Percentiles rank a stretch among this genome's conserved stretches.
Evolutionary conservation across 2,888 invertebrate species (phyloP).

Genomic region (Leptothorax acervorum): DNA sequence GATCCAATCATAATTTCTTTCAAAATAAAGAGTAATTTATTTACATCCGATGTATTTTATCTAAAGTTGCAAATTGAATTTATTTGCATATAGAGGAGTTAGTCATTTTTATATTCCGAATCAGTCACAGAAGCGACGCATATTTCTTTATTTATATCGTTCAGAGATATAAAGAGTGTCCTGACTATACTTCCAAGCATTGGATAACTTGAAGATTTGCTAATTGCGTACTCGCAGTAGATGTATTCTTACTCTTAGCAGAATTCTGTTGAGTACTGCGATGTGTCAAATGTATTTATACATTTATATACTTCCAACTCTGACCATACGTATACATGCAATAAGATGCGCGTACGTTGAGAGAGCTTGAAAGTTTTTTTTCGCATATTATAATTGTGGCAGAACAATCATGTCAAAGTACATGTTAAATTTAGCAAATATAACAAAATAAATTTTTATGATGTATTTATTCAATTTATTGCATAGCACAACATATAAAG

Average conservation of each 20-base stretch:
- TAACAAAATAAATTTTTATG: background rate
- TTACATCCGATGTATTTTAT: conserved; percentile 53
- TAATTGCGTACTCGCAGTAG: background rate
- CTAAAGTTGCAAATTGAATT: background rate
- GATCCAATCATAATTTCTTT: conserved; percentile 64
- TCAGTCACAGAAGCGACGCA: background rate
- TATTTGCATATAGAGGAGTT: background rate
- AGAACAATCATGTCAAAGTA: background rate
- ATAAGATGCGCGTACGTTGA: background rate
- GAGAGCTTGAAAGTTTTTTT: background rate
- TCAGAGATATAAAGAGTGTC: background rate
- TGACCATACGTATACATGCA: too few relatives aligned
- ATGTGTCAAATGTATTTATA: background rate
- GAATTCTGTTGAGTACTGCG: background rate
- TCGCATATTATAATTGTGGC: background rate
- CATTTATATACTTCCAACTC: background rate
- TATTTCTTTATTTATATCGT: background rate
- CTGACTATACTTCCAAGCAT: background rate
- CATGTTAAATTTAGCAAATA: background rate
- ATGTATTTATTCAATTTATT: background rate
- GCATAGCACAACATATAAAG: background rate
- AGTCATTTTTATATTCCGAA: background rate
- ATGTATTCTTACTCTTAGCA: background rate
- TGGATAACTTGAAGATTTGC: background rate
- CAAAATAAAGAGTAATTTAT: conserved; percentile 73